Evolutionary conservation across 1,140 invertebrate genomes (phyloP), one percentile per base, ranked within the genome.

Genomic region (Drosophila tani): DNA sequence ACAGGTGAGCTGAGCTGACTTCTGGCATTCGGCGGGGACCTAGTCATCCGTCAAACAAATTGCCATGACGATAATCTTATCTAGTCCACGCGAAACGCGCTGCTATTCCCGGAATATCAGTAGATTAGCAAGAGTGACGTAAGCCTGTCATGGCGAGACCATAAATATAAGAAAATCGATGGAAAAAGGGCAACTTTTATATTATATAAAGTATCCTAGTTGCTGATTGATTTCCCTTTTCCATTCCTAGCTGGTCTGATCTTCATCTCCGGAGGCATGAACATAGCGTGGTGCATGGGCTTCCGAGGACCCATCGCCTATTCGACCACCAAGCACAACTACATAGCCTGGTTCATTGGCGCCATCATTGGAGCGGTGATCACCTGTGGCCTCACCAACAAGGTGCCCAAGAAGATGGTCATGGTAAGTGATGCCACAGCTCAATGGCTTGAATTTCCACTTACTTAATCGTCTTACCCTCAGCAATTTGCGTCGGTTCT

Each of bases 191-290:
- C 29, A 11, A 3, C 9, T 11, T 3, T 12, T 35, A 11, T 32
- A 32, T 8, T 32, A 32, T 8, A 9, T 8, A 32, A 32, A 32
- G 8, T 8, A 32, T 32, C 29, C 29, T 32, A 8, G 29, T 32
- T 32, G 27, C 27, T 29, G 27, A 7, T 29, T 29, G 1, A 7
- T 8, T 32, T 8, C 29, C 9, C 32, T 35, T 24, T 7, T 15
- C 21, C 21, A 4, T n/a, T 53, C 43, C 2, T 46, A 88, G 84
- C 81, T 71, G 32, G 53, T 2, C 55, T 91, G 5, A 86, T 88
- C 59, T 88, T 88, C 47, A 0, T 90, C 0, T 90, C 85, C 12
- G 85, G 85, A 49, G 85, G 85, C 29, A 74, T 90, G 81, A 88
- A 85, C 32, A 90, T 88, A 11, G 91, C 91, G 32, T 92, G 84